Evolutionary conservation across 2,113 vertebrate genomes (phyloP).

Genomic region (Sclerurus mexicanus): DNA sequence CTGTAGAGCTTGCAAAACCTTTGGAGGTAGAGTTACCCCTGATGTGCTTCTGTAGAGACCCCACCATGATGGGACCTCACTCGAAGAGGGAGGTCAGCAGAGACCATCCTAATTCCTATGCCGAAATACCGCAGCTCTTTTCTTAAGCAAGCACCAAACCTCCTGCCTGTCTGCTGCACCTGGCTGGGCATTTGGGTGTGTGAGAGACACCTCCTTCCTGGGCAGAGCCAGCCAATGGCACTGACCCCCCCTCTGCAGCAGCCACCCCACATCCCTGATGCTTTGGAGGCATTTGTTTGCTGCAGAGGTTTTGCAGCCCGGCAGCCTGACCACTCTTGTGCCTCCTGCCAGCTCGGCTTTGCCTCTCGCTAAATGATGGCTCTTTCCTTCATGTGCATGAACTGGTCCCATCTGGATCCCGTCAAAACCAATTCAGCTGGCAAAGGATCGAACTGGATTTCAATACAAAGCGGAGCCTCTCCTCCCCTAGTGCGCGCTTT

Average conservation of each 20-base stretch:
- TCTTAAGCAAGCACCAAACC: background rate
- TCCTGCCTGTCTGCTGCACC: background rate
- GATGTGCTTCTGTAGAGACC: background rate
- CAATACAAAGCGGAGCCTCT: background rate
- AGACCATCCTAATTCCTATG: background rate
- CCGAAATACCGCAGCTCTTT: background rate
- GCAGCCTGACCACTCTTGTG: background rate
- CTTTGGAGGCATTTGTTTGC: background rate
- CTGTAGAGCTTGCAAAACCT: background rate
- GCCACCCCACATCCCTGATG: accelerated
- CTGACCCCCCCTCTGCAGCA: background rate
- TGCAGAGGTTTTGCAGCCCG: background rate
- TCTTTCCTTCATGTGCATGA: background rate
- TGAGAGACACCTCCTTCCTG: background rate
- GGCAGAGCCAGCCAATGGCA: background rate
- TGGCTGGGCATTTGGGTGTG: background rate
- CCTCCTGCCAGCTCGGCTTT: slow-evolving; percentile 20
- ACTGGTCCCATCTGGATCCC: slow-evolving; percentile 19
- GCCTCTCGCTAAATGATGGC: background rate
- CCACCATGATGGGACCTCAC: background rate
- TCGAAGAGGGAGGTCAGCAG: background rate
- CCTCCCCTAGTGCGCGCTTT: background rate
- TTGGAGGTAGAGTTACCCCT: background rate
- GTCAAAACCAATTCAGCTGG: slow-evolving; percentile 6
- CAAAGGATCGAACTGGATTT: background rate